These are phyloP conservation scores for Pipistrellus pipistrellus DNA, from an alignment of 2,797 vertebrate species.

Conservation along the genomic window DNA sequence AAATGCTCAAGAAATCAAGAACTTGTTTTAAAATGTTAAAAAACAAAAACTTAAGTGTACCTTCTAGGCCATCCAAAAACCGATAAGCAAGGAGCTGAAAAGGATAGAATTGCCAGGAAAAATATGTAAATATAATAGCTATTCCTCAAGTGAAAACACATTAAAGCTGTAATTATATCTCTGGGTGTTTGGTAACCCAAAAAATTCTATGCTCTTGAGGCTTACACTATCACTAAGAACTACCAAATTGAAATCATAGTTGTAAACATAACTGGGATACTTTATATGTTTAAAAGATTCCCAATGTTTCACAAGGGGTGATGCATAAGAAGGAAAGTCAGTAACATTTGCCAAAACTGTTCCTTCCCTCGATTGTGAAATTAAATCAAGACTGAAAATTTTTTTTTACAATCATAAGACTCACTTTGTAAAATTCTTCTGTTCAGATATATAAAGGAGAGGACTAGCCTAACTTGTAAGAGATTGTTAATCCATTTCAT, in stretches of 20 bases:
- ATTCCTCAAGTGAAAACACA: slow-evolving; percentile 54
- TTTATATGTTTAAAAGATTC: slow-evolving; percentile 52
- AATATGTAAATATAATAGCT: slow-evolving; percentile 68
- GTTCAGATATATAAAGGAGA: slow-evolving; percentile 46
- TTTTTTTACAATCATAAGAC: slow-evolving; percentile 58
- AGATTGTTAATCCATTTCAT: neutral
- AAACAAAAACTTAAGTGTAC: slow-evolving; percentile 35
- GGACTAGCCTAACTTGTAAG: slow-evolving; percentile 26
- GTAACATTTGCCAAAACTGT: slow-evolving; percentile 68
- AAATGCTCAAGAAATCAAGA: slow-evolving; percentile 69
- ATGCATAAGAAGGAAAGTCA: slow-evolving; percentile 46
- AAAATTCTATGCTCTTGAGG: slow-evolving; percentile 61
- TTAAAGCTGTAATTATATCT: slow-evolving; percentile 67
- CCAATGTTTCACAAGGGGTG: slow-evolving; percentile 41
- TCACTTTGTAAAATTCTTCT: slow-evolving; percentile 57
- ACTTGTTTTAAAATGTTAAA: slow-evolving; percentile 66
- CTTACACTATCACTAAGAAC: slow-evolving; percentile 72
- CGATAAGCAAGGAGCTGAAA: slow-evolving; percentile 68
- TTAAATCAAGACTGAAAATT: slow-evolving; percentile 68
- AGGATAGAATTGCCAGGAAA: slow-evolving; percentile 64
- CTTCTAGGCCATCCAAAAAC: slow-evolving; percentile 57
- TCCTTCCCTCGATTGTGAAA: slow-evolving; percentile 42
- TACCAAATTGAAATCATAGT: slow-evolving; percentile 66
- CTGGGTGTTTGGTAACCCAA: slow-evolving; percentile 71
- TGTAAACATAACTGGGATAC: slow-evolving; percentile 39